phyloP scores from a whole-genome alignment of 2,113 vertebrate species.

The Ancistrus triradiatus region DNA sequence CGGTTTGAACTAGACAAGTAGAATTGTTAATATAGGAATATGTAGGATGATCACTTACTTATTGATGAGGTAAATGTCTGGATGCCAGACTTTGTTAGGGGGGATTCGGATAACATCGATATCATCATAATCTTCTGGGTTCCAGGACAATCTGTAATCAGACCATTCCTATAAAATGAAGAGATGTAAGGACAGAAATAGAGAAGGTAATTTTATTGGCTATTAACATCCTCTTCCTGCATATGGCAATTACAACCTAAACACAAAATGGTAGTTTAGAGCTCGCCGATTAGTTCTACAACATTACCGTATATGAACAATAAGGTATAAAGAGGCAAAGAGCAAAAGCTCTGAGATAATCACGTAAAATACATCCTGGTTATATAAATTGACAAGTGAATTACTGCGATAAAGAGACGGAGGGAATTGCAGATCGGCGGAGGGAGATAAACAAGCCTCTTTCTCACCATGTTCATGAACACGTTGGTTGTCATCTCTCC shows the following conservation, averaged over 20 bases:
- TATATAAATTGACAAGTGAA: constrained; percentile 57
- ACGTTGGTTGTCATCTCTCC: constrained; percentile 85
- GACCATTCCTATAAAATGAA: constrained; percentile 72
- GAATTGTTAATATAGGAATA: no score
- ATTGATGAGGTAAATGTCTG: constrained; percentile 85
- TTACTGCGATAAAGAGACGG: constrained; percentile 32
- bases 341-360: constrained; percentile 1
- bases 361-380: constrained; percentile 40
- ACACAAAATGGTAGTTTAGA: not conserved
- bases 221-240: no score
- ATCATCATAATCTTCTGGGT: constrained; percentile 66
- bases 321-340: not conserved
- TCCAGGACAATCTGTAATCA: constrained; percentile 82
- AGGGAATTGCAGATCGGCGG: not conserved
- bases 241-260: no score
- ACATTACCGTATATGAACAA: not conserved
- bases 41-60: constrained; percentile 67
- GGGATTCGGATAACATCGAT: constrained; percentile 73
- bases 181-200: not conserved
- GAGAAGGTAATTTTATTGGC: no score
- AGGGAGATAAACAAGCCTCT: constrained; percentile 26
- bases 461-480: constrained; percentile 79
- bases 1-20: no score
- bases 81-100: constrained; percentile 77
- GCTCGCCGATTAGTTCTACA: not conserved